Conservation (phyloP, 2,797 vertebrate species). For the Pristis pectinata region DNA sequence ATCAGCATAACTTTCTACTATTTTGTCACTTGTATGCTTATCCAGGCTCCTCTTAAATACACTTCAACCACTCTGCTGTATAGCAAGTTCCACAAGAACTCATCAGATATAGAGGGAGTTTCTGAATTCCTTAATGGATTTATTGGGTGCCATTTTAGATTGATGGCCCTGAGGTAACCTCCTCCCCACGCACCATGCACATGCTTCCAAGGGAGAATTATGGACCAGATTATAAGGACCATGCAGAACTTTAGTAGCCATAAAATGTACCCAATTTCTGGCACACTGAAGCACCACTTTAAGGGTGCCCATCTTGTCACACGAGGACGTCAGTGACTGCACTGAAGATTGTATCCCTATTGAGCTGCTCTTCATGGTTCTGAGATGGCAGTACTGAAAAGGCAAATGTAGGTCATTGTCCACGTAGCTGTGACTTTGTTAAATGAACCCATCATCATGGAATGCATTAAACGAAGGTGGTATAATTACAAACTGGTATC, state of each 20-base stretch:
- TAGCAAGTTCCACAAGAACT: no score
- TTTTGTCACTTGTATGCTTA: no score
- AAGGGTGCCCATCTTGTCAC: not conserved
- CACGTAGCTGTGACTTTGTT: not conserved
- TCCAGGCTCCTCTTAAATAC: no score
- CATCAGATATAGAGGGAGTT: no score
- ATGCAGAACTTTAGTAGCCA: not conserved
- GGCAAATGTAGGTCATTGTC: not conserved
- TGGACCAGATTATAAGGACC: not conserved
- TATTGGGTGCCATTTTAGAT: no score
- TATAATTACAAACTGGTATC: not conserved
- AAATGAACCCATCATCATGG: not conserved
- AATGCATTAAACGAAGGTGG: not conserved
- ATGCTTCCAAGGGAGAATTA: not conserved
- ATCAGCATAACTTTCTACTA: no score
- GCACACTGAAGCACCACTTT: not conserved
- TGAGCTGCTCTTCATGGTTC: not conserved
- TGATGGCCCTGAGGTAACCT: not conserved
- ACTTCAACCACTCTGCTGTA: no score
- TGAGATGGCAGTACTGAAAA: no score
- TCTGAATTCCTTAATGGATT: no score
- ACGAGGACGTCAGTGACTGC: not conserved
- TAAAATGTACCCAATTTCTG: not conserved
- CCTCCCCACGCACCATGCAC: no score
- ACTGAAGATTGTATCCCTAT: no score